Conservation (phyloP, 2,888 invertebrate genomes). For the Scaptomyza parva region DNA sequence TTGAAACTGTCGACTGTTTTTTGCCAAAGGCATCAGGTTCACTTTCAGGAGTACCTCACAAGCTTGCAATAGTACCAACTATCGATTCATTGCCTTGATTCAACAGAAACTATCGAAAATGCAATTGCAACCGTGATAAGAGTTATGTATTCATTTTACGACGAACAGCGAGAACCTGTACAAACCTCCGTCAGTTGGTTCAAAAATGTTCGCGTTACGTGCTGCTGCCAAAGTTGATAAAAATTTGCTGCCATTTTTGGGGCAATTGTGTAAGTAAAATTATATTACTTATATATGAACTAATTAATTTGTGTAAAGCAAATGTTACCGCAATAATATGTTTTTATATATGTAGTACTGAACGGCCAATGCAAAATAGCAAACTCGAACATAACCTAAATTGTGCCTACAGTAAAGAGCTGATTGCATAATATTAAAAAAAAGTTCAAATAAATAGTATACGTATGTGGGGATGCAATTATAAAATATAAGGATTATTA, state of each 20-base stretch:
- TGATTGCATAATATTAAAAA: conserved; percentile 54
- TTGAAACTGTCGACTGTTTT: too few relatives aligned
- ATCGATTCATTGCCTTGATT: conserved; percentile 7
- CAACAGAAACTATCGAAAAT: conserved; percentile 6
- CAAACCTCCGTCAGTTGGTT: conserved; percentile 39
- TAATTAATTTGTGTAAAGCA: not conserved
- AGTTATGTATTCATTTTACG: conserved; percentile 18
- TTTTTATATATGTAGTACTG: not conserved
- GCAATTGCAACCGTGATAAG: conserved; percentile 6
- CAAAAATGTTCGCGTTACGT: conserved; percentile 78
- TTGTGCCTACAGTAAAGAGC: conserved; percentile 6
- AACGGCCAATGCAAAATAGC: not conserved
- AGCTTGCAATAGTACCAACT: not conserved
- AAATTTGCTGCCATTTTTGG: conserved; percentile 75
- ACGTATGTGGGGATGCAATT: not conserved
- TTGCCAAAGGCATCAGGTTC: not conserved
- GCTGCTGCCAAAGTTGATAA: conserved; percentile 79
- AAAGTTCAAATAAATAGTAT: not conserved
- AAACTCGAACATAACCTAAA: conserved; percentile 59
- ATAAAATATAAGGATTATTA: not conserved
- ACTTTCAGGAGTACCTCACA: not conserved
- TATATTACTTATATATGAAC: not conserved
- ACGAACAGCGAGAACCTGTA: conserved; percentile 10
- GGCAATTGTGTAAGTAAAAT: conserved; percentile 76
- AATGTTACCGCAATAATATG: not conserved